phyloP scores from a whole-genome alignment of 30 jellyfish, hydroid and myxozoan species.

The Cassiopea xamachana region DNA sequence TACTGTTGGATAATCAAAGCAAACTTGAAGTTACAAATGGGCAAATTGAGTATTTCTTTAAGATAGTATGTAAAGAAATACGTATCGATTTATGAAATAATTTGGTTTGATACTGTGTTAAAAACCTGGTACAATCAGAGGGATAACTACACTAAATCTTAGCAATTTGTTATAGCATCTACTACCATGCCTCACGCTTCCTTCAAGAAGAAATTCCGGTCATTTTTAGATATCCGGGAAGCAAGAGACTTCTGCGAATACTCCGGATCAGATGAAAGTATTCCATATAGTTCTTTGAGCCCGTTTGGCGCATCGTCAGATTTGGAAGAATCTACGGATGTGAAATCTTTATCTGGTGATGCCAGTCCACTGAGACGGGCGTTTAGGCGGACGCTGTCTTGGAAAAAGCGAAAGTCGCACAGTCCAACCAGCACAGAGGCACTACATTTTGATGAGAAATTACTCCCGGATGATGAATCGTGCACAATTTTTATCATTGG shows the following conservation, averaged over 20 bases:
- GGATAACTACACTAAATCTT: background rate
- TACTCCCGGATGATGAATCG: slow-evolving; percentile 3
- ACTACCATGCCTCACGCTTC: slow-evolving; percentile 12
- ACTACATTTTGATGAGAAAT: background rate
- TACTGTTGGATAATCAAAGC: no score
- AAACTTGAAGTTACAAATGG: no score
- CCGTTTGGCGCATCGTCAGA: slow-evolving; percentile 8
- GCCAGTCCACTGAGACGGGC: slow-evolving; percentile 19
- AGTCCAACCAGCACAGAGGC: background rate
- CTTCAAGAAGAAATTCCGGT: slow-evolving; percentile 29
- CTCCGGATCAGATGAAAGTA: slow-evolving; percentile 48
- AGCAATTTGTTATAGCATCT: background rate
- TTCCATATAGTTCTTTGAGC: background rate
- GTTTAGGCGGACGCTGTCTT: slow-evolving; percentile 20
- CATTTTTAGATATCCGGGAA: slow-evolving; percentile 21
- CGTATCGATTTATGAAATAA: no score
- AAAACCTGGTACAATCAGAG: no score
- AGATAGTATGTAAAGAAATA: no score
- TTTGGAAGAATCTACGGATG: background rate
- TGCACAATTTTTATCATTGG: slow-evolving; percentile 40
- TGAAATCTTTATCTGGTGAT: slow-evolving; percentile 23
- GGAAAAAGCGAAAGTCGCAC: slow-evolving; percentile 35
- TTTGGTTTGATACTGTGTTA: no score
- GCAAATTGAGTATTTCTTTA: no score
- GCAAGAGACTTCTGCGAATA: slow-evolving; percentile 15